Conservation (phyloP, 2,888 invertebrate species). For the Drosophila kambysellisi region DNA sequence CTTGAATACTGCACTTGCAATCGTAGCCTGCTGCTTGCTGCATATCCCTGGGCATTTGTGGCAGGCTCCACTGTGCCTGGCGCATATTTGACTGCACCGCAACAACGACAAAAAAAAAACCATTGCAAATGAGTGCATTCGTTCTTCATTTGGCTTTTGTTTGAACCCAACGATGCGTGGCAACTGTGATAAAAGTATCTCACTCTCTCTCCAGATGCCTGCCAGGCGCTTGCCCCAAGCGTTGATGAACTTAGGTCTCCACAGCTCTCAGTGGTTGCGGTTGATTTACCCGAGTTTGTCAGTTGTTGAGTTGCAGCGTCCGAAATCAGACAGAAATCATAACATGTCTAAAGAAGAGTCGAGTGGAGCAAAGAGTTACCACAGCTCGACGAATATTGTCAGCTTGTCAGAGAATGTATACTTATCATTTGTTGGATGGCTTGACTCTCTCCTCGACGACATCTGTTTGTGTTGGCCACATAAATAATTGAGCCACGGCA, state of each 20-base stretch:
- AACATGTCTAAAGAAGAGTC: neutral
- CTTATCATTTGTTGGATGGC: neutral
- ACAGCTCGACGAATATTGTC: conserved; percentile 19
- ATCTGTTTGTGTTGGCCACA: conserved; percentile 50
- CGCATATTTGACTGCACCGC: conserved; percentile 52
- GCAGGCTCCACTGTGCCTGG: conserved; percentile 19
- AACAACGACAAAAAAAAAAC: conserved; percentile 24
- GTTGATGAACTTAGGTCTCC: conserved; percentile 52
- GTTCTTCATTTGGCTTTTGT: conserved; percentile 68
- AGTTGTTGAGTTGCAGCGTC: conserved; percentile 11
- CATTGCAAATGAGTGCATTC: conserved; percentile 52
- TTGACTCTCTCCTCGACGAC: conserved; percentile 15
- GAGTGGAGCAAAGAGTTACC: conserved; percentile 3
- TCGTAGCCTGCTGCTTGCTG: neutral
- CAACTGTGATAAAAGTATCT: conserved; percentile 72
- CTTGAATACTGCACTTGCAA: neutral
- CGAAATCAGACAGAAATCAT: conserved; percentile 3
- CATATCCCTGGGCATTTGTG: conserved; percentile 2
- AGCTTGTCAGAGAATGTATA: neutral
- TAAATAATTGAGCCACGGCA: conserved; percentile 52
- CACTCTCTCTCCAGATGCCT: conserved; percentile 56
- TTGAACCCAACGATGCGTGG: conserved; percentile 76
- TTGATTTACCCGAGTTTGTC: conserved; percentile 15
- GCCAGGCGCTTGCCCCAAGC: conserved; percentile 39
- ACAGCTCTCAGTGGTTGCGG: conserved; percentile 23